A percentile compares a stretch with the other conserved stretches of the same genome.
Evolutionary conservation across 2,888 invertebrate genomes (phyloP).

Genomic region (Ormyrus nitidulus): DNA sequence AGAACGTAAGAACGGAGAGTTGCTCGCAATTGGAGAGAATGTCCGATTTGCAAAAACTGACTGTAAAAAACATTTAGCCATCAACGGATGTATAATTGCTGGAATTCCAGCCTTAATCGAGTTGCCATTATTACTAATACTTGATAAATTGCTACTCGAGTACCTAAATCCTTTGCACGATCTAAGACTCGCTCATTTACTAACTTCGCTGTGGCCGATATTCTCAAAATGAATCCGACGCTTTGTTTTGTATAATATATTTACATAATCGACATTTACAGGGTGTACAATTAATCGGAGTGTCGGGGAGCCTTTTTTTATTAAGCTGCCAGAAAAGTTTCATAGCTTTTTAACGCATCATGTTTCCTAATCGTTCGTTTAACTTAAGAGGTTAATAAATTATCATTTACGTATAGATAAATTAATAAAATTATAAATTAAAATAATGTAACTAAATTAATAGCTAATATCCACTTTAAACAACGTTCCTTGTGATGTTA

Average conservation of each 20-base stretch:
- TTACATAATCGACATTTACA: slow-evolving; percentile 56
- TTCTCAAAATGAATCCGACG: slow-evolving; percentile 43
- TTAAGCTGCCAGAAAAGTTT: slow-evolving; percentile 19
- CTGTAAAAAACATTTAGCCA: slow-evolving; percentile 50
- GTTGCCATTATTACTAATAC: slow-evolving; percentile 46
- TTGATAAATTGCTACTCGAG: slow-evolving; percentile 53
- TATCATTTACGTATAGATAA: neutral
- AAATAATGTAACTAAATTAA: slow-evolving; percentile 1
- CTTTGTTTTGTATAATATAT: slow-evolving; percentile 46
- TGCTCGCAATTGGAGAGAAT: slow-evolving; percentile 3
- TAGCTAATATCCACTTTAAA: neutral
- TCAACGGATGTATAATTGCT: slow-evolving; percentile 29
- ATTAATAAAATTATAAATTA: neutral
- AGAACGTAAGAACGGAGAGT: neutral
- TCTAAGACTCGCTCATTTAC: slow-evolving; percentile 39
- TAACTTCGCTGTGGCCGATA: slow-evolving; percentile 25
- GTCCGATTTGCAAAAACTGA: slow-evolving; percentile 49
- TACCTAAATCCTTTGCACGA: slow-evolving; percentile 31
- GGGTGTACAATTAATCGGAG: slow-evolving; percentile 50
- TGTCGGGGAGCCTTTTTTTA: slow-evolving; percentile 38
- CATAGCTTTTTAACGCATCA: neutral
- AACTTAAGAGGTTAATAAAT: neutral
- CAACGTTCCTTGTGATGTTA: neutral
- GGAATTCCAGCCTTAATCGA: slow-evolving; percentile 34
- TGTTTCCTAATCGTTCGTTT: neutral